phyloP scores from a whole-genome alignment of 1,140 invertebrate genomes.

The Helicorthomorpha holstii region DNA sequence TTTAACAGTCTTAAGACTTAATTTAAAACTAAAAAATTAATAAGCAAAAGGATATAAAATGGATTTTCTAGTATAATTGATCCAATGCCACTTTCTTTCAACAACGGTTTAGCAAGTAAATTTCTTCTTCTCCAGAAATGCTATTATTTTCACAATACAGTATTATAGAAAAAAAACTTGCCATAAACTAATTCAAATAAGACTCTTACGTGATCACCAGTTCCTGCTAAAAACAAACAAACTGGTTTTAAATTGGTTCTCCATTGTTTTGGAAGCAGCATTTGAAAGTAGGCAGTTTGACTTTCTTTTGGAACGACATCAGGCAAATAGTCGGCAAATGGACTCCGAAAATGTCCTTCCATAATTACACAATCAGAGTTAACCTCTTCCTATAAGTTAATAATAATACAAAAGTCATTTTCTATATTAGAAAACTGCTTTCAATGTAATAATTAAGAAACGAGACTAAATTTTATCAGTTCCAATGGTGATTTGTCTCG shows the following conservation, averaged over 20 bases:
- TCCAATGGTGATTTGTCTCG: too few relatives aligned
- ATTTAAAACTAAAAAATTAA: constrained; percentile 7
- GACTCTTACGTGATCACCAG: constrained; percentile 79
- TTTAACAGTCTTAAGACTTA: background rate
- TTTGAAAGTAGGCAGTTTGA: constrained; percentile 63
- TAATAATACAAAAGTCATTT: background rate
- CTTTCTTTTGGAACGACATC: constrained; percentile 69
- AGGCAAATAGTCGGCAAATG: constrained; percentile 62
- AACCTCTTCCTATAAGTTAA: constrained; percentile 46
- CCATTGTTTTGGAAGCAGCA: constrained; percentile 70
- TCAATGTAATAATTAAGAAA: too few relatives aligned
- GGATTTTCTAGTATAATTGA: constrained; percentile 95
- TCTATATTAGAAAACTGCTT: background rate
- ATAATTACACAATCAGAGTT: constrained; percentile 54
- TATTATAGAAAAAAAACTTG: background rate
- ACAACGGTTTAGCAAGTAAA: constrained; percentile 73
- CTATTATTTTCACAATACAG: constrained; percentile 29
- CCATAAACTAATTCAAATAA: background rate
- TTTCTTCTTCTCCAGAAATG: constrained; percentile 78
- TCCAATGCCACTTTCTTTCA: constrained; percentile 77
- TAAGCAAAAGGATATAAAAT: constrained; percentile 48
- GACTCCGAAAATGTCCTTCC: constrained; percentile 77
- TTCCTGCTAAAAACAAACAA: constrained; percentile 88
- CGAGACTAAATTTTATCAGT: too few relatives aligned
- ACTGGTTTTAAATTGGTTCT: constrained; percentile 49